Percentiles rank a stretch among this genome's conserved stretches.
Evolutionary conservation across 2,797 vertebrate genomes (phyloP).

Genomic region (Masticophis lateralis): DNA sequence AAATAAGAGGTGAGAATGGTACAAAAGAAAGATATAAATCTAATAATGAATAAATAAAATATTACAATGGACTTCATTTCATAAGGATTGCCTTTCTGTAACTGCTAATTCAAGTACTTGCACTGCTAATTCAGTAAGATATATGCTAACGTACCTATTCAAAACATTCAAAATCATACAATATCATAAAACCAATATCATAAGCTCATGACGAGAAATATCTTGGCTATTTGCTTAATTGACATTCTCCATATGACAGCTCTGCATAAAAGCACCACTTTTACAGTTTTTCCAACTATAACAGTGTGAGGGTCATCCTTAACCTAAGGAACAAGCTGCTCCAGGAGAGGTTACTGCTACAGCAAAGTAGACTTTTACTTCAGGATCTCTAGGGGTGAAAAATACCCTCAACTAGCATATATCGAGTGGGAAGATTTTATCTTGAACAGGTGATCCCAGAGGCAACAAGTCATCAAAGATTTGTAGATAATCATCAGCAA

Average conservation of each 20-base stretch:
- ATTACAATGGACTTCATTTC: neutral
- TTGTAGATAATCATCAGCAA: neutral
- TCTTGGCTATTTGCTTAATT: neutral
- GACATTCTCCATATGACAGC: neutral
- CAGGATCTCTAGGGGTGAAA: neutral
- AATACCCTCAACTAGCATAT: neutral
- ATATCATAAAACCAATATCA: neutral
- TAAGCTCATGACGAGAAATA: neutral
- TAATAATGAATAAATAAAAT: neutral
- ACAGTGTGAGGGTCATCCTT: neutral
- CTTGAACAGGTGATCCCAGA: neutral
- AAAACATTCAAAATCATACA: neutral
- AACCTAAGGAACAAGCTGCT: neutral
- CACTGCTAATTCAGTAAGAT: too few relatives aligned
- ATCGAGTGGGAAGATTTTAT: neutral
- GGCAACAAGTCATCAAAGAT: neutral
- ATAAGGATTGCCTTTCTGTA: neutral
- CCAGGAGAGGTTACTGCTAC: neutral
- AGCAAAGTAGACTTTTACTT: neutral
- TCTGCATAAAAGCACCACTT: neutral
- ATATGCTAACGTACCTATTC: neutral
- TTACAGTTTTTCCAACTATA: neutral
- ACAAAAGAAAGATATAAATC: neutral
- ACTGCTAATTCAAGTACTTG: neutral
- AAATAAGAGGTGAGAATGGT: neutral